Percentiles rank a stretch among this genome's conserved stretches.
Evolutionary conservation across 1,140 invertebrate genomes (phyloP).

Genomic region (Anoplolepis gracilipes): DNA sequence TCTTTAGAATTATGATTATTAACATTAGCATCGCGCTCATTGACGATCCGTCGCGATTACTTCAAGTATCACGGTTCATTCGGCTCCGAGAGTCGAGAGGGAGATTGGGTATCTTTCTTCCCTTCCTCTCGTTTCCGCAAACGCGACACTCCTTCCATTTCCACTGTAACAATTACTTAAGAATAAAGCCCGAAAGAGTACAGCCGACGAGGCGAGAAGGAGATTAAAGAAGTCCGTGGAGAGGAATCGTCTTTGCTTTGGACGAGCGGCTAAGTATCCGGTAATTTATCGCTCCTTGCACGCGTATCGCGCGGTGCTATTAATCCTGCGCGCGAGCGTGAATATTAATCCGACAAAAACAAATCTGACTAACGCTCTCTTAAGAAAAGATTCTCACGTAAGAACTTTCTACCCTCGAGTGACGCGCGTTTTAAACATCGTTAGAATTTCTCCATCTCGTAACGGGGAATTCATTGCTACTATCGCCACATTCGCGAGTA

Average conservation of each 20-base stretch:
- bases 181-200: slow-evolving; percentile 20
- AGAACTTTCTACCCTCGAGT: slow-evolving; percentile 49
- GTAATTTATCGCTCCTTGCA: slow-evolving; percentile 47
- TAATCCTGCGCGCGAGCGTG: slow-evolving; percentile 48
- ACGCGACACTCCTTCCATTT: neutral
- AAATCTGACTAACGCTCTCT: slow-evolving; percentile 30
- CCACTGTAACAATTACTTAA: slow-evolving; percentile 45
- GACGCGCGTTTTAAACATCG: slow-evolving; percentile 25
- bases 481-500: neutral
- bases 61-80: neutral
- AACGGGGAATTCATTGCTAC: neutral
- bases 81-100: neutral
- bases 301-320: slow-evolving; percentile 48
- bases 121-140: neutral
- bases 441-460: slow-evolving; percentile 33
- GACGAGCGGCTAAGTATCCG: slow-evolving; percentile 27
- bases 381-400: slow-evolving; percentile 34
- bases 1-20: slow-evolving; percentile 51
- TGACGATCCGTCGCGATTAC: slow-evolving; percentile 23
- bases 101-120: neutral
- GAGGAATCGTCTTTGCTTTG: slow-evolving; percentile 33
- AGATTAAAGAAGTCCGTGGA: slow-evolving; percentile 34
- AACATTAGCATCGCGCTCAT: slow-evolving; percentile 1
- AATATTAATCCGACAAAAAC: slow-evolving; percentile 59
- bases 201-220: slow-evolving; percentile 19